Percentiles rank a stretch among this genome's conserved stretches.
Evolutionary conservation across 2,888 invertebrate genomes (phyloP).

Genomic region (Stratiomys singularior): DNA sequence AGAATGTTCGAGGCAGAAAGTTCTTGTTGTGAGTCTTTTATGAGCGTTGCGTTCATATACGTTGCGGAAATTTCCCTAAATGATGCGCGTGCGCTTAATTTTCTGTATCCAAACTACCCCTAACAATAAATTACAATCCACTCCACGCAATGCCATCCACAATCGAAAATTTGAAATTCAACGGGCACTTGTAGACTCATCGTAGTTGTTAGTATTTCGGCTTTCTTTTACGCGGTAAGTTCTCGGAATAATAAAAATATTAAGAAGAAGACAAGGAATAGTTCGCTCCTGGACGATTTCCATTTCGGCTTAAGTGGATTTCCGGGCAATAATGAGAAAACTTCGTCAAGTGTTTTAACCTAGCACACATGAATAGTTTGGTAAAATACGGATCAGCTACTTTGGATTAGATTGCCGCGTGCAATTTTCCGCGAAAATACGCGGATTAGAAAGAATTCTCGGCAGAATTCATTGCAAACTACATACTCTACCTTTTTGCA

Average conservation of each 20-base stretch:
- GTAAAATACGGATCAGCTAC: no score
- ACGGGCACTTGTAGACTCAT: conserved; percentile 24
- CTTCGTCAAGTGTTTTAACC: no score
- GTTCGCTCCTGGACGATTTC: no score
- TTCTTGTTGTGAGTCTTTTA: conserved; percentile 3
- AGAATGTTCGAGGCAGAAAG: not conserved
- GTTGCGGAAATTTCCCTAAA: not conserved
- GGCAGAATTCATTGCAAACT: no score
- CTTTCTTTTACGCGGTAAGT: conserved; percentile 48
- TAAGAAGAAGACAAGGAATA: not conserved
- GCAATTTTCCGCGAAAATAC: no score
- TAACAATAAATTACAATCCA: not conserved
- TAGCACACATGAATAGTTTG: no score
- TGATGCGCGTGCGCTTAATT: conserved; percentile 14
- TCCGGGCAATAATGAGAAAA: no score
- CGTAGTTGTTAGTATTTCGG: conserved; percentile 43
- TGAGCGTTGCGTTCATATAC: not conserved
- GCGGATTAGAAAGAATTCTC: no score
- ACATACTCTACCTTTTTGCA: no score
- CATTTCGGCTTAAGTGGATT: no score
- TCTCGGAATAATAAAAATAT: not conserved
- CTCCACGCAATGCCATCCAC: conserved; percentile 18
- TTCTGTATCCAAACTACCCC: not conserved
- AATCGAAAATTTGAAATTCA: conserved; percentile 41
- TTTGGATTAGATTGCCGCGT: no score